Conservation (phyloP, 2,888 invertebrate genomes). For the Auanema freiburgensis region DNA sequence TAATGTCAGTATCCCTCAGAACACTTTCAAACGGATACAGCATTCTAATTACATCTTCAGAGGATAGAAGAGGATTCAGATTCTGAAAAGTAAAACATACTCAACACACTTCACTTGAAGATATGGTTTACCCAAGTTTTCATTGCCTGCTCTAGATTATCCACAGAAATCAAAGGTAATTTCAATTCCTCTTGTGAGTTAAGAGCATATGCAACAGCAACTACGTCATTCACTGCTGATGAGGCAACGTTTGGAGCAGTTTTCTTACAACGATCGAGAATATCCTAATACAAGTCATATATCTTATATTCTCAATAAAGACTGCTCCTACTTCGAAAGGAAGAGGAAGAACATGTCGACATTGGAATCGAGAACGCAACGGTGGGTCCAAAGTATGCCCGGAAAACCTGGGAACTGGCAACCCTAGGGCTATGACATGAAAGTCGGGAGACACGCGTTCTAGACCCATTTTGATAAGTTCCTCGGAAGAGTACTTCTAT, state of each 20-base stretch:
- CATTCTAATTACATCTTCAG: constrained; percentile 75
- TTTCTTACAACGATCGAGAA: constrained; percentile 52
- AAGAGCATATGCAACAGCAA: constrained; percentile 80
- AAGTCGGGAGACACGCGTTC: constrained; percentile 89
- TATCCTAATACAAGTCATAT: constrained; percentile 27
- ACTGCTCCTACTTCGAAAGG: constrained; percentile 69
- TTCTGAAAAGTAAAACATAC: constrained; percentile 71
- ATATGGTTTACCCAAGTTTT: constrained; percentile 49
- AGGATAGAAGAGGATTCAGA: constrained; percentile 73
- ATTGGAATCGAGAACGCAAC: constrained; percentile 85
- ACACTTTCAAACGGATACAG: constrained; percentile 84
- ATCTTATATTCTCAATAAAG: not conserved
- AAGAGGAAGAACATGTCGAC: constrained; percentile 75
- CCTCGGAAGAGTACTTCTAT: constrained; percentile 79
- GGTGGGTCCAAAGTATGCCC: constrained; percentile 96
- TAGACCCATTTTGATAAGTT: constrained; percentile 83
- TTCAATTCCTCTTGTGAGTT: constrained; percentile 68
- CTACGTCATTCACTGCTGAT: constrained; percentile 72
- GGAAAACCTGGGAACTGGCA: constrained; percentile 83
- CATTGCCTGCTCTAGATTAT: constrained; percentile 38
- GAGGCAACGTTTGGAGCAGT: constrained; percentile 70
- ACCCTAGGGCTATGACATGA: constrained; percentile 86
- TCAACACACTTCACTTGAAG: too few species aligned
- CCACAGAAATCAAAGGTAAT: constrained; percentile 87
- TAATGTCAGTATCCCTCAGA: constrained; percentile 77